phyloP scores from a whole-genome alignment of 1,140 invertebrate genomes.

The Rhyacophila brunnea region DNA sequence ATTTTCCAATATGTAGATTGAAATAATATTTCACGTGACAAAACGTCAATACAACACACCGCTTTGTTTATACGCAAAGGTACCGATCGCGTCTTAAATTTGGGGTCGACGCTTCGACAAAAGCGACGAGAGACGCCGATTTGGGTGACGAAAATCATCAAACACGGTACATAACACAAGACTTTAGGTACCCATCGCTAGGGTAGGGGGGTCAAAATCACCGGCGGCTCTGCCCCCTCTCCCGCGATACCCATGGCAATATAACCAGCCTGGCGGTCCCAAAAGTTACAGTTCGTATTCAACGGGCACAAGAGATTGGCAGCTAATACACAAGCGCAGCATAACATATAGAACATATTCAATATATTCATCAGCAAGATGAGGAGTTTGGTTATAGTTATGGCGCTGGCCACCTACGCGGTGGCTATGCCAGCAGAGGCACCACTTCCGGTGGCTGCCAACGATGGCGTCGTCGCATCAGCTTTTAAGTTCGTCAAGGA shows the following conservation, averaged over 20 bases:
- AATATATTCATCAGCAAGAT: conserved; percentile 41
- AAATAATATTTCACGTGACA: too few species aligned
- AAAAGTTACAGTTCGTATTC: conserved; percentile 11
- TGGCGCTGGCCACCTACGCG: conserved; percentile 54
- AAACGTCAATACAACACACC: too few species aligned
- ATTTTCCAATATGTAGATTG: too few species aligned
- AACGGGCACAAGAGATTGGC: neutral
- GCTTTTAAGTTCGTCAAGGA: conserved; percentile 67
- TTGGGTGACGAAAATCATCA: too few species aligned
- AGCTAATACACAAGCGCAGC: too few species aligned
- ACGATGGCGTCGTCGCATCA: conserved; percentile 52
- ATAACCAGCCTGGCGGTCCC: conserved; percentile 1
- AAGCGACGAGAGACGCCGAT: too few species aligned
- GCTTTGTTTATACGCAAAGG: too few species aligned
- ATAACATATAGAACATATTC: too few species aligned
- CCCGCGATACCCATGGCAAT: neutral
- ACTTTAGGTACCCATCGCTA: too few species aligned
- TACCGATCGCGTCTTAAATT: too few species aligned
- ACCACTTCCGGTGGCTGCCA: conserved; percentile 31
- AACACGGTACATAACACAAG: too few species aligned
- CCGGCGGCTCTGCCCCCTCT: neutral
- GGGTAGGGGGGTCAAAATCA: neutral
- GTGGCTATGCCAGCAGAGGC: conserved; percentile 55
- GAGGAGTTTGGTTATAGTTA: conserved; percentile 55
- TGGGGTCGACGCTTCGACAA: too few species aligned